Base-by-base conservation (phyloP, 2,113 vertebrate genomes). In the Stigmatopora argus region DNA sequence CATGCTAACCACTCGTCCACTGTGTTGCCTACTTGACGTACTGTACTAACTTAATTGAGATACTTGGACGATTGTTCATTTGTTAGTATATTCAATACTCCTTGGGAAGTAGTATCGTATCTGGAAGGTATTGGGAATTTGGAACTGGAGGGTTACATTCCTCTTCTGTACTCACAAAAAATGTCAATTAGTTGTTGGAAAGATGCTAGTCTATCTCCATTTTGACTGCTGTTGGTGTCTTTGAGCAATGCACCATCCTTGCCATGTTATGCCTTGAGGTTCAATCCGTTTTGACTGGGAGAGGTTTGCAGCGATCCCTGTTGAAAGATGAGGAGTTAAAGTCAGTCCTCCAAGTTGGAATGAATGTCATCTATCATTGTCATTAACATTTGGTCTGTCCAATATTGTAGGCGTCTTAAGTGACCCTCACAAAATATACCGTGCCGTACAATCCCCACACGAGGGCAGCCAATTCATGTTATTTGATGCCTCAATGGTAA, bases 391-490 rank as follows among this genome's bases (percentile, higher is more conserved):
- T 23, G 6, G 3, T 21, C 21, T 12, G 7, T 21, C 13, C 4
- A 4, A 47, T 53, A 53, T 14, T 12, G 7, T 11, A 55, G 52
- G 5, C 11, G 26, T 31, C 7, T 26, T 26, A 13, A 55, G 34
- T 19, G 17, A 41, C 35, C 14, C 12, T 44, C 58, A 60, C 38
- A 44, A 14, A 5, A 14, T 44, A 21, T 74, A 69, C 57, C 74
- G 38, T 83, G 34, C 46, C 35, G 1, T 14, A 1, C 17, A 46
- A 0, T 5, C 18, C 78, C 83, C n/a, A 73, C 75, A 49, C 9
- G 72, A 68, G 66, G 79, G 78, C 70, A 66, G 4, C 62, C 34
- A 41, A 69, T 58, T 2, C 0, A 34, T 17, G n/a, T n/a, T 18
- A 45, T 1, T 47, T 47, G 11, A 7, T 44, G 23, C 5, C 17